Percentiles rank a stretch among this genome's conserved stretches.
These are phyloP conservation scores for Hirtodrosophila alboralis DNA, from an alignment of 2,888 invertebrate species.

Conservation along the genomic window DNA sequence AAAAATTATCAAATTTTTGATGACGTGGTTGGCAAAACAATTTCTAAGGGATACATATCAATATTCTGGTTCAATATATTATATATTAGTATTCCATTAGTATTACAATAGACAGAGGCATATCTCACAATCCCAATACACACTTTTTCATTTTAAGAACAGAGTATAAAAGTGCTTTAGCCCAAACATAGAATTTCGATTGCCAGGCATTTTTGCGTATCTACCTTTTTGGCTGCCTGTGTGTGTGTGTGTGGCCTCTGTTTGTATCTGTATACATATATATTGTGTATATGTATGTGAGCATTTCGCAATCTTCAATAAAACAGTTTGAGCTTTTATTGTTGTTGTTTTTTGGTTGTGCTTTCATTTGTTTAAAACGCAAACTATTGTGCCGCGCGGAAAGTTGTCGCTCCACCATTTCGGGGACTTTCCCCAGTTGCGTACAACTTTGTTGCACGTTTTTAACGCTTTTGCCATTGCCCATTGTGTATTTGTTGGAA, in stretches of 20 bases:
- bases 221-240: conserved; percentile 63
- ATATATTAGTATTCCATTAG: too few relatives aligned
- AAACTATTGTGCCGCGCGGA: conserved; percentile 65
- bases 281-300: conserved; percentile 9
- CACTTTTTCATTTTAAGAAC: background rate
- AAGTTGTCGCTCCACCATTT: conserved; percentile 10
- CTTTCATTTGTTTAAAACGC: conserved; percentile 79
- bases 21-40: too few relatives aligned
- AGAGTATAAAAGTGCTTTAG: conserved; percentile 12
- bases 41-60: too few relatives aligned
- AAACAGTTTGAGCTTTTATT: conserved; percentile 69
- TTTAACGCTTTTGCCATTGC: conserved; percentile 73
- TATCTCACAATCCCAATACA: too few relatives aligned
- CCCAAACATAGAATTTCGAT: conserved; percentile 64
- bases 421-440: conserved; percentile 11
- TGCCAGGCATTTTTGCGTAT: conserved; percentile 75
- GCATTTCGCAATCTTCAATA: conserved; percentile 76
- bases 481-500: conserved; percentile 79
- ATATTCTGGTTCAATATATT: too few relatives aligned
- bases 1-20: too few relatives aligned
- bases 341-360: conserved; percentile 54
- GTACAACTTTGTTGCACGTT: conserved; percentile 74
- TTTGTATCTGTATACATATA: conserved; percentile 1
- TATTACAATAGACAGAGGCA: too few relatives aligned
- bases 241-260: background rate